A percentile compares a stretch with the other conserved stretches of the same genome.
Evolutionary conservation across 2,888 invertebrate genomes (phyloP).

Genomic region (Tenodera sinensis): DNA sequence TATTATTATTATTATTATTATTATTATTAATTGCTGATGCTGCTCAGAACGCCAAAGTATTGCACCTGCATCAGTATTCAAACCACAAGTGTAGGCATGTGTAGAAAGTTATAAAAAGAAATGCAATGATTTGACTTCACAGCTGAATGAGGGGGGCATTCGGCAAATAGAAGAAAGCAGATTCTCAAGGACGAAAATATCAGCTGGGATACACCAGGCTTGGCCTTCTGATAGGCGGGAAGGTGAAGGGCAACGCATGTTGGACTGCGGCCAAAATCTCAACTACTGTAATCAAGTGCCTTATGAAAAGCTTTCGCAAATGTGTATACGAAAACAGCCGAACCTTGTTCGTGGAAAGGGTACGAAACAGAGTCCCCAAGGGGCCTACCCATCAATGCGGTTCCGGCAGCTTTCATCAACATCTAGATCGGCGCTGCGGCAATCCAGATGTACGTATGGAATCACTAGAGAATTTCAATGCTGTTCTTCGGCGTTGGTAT

Average conservation of each 20-base stretch:
- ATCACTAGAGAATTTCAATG: too few relatives aligned
- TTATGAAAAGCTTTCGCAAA: neutral
- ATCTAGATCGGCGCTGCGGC: too few relatives aligned
- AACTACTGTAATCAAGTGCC: neutral
- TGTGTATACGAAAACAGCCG: neutral
- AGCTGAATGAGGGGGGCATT: neutral
- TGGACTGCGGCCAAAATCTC: neutral
- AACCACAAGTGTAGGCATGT: too few relatives aligned
- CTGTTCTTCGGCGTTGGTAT: too few relatives aligned
- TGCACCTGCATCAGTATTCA: too few relatives aligned
- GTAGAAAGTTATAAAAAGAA: too few relatives aligned
- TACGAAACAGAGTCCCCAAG: neutral
- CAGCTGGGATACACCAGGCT: neutral
- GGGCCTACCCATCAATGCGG: too few relatives aligned
- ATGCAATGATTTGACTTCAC: neutral
- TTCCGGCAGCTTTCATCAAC: too few relatives aligned
- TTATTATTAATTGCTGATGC: too few relatives aligned
- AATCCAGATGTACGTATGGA: too few relatives aligned
- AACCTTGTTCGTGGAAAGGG: neutral
- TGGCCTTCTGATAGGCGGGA: neutral
- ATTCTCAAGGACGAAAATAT: neutral
- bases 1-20: too few relatives aligned
- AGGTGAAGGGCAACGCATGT: neutral
- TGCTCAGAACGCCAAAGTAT: too few relatives aligned
- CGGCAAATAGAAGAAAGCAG: neutral